phyloP scores from a whole-genome alignment of 2,113 vertebrate genomes.

The Taurulus bubalis region DNA sequence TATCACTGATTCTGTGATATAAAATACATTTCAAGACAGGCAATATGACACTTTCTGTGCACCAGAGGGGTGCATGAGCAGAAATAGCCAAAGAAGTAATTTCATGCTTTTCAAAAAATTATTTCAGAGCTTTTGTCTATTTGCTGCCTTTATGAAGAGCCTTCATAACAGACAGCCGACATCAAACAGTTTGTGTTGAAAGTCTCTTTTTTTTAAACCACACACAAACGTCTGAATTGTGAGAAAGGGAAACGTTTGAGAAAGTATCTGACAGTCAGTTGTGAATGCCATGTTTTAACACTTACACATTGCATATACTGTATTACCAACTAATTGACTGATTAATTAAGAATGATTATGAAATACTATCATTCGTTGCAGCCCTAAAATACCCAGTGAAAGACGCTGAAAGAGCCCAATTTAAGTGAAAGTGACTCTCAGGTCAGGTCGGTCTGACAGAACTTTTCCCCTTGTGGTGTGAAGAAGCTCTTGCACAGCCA shows the following conservation, averaged over 20 bases:
- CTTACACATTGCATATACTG: not conserved
- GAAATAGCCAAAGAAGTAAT: not conserved
- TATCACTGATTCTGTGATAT: no score
- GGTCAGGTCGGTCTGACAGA: not conserved
- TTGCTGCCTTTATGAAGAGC: not conserved
- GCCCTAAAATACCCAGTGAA: not conserved
- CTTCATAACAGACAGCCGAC: not conserved
- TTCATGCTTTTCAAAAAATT: conserved; percentile 4
- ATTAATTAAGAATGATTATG: not conserved
- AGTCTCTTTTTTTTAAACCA: not conserved
- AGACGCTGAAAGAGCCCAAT: not conserved
- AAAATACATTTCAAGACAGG: not conserved
- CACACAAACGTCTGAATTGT: not conserved
- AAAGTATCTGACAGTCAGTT: not conserved
- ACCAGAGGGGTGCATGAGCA: not conserved
- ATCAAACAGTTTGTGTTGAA: conserved; percentile 4
- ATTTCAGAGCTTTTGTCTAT: not conserved
- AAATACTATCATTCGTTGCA: not conserved
- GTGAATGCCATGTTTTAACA: not conserved
- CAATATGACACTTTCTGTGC: not conserved
- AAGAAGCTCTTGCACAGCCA: not conserved
- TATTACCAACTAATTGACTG: not conserved
- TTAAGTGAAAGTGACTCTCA: not conserved
- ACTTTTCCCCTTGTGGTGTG: not conserved
- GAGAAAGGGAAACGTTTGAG: not conserved